Base-by-base conservation (phyloP, 1,140 invertebrate species). In the Drosophila albomicans region DNA sequence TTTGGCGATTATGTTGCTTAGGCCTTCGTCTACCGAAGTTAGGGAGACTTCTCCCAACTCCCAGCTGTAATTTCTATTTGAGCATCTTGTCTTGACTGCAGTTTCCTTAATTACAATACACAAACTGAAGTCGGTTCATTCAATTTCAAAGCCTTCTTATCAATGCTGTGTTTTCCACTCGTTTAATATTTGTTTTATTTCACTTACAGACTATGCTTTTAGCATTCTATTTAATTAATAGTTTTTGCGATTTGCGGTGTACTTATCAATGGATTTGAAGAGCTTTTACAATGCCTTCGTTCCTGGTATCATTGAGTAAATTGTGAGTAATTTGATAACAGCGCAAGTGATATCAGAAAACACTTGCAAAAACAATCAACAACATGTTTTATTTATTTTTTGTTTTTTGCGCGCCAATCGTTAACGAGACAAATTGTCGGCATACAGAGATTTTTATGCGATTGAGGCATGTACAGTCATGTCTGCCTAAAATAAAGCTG, bases 1-100 rank as follows among this genome's bases (percentile, higher is more conserved):
- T 88, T 84, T 52, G 81, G 73, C 85, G 85, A 88, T 88, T 88
- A 88, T 84, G 81, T 84, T 75, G 84, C 84, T 84, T 80, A 87
- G 84, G 77, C 84, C 52, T 79, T 77, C 52, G 48, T 30, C 20
- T 3, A 56, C 5, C 52, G 5, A 41, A 13, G 20, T 25, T 25
- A 25, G 20, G 3, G 3, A 25, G 20, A 25, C 20, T 25, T 25
- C 35, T 6, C 28, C 16, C 6, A 2, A 8, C 30, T 11, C 5
- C 61, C 15, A 25, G 8, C 54, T 35, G 25, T 15, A 10, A 25
- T 11, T 28, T 4, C 48, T 8, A 35, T 35, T 11, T n/a, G 15
- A 30, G 10, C 58, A 51, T 43, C 48, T 46, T 67, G 35, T 63
- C 58, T 71, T 20, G 13, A 52, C 20, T 85, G 82, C 82, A 85